Evolutionary conservation across 2,113 vertebrate species (phyloP).

Genomic region (Bubo blakistoni): DNA sequence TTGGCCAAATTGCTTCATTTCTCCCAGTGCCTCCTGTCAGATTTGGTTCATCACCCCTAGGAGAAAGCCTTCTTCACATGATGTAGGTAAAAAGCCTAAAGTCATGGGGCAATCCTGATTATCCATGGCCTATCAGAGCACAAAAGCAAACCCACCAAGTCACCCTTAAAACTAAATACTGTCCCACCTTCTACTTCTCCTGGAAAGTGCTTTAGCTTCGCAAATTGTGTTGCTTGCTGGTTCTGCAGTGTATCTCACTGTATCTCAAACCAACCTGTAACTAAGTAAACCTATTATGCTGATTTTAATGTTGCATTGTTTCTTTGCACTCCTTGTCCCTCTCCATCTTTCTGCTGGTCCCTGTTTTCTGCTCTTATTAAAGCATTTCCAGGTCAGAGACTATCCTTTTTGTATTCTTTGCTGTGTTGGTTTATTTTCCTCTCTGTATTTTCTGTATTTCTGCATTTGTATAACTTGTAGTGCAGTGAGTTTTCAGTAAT

Average conservation of each 20-base stretch:
- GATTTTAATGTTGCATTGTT: neutral
- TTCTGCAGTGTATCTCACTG: neutral
- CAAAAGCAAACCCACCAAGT: neutral
- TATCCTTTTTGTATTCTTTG: neutral
- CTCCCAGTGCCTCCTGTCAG: neutral
- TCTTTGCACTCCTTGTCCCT: neutral
- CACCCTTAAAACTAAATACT: neutral
- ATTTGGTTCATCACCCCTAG: neutral
- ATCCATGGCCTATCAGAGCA: neutral
- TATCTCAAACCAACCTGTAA: neutral
- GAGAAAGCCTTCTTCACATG: neutral
- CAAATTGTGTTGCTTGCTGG: neutral
- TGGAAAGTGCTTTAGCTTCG: neutral
- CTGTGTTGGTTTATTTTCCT: fast-evolving
- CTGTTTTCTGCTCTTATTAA: neutral
- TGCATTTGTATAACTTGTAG: neutral
- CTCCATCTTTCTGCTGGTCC: neutral
- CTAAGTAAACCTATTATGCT: neutral
- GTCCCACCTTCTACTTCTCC: neutral
- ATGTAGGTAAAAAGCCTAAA: neutral
- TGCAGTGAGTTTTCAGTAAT: neutral
- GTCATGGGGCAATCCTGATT: neutral
- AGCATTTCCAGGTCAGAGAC: neutral
- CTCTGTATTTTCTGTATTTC: neutral
- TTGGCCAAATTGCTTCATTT: neutral